A percentile compares a stretch with the other conserved stretches of the same genome.
phyloP scores from a whole-genome alignment of 2,797 vertebrate species.

The Tapirus indicus region DNA sequence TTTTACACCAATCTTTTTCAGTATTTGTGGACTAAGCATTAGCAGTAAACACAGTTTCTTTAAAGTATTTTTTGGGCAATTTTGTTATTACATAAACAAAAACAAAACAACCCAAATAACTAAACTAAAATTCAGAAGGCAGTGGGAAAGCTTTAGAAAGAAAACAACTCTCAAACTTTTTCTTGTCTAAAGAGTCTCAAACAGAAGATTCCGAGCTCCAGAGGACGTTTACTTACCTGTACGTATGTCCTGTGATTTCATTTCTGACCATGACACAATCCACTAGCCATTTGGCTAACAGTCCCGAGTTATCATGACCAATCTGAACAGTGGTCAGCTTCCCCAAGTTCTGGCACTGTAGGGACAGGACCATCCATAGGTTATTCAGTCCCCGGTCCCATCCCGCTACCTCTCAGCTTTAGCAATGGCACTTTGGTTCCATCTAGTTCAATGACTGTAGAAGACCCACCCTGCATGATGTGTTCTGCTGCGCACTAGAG shows the following conservation, averaged over 20 bases:
- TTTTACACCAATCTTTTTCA: background rate
- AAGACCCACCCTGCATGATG: background rate
- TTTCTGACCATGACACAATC: conserved; percentile 99
- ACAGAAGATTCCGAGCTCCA: background rate
- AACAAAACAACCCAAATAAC: background rate
- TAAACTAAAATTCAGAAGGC: background rate
- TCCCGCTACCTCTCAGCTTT: background rate
- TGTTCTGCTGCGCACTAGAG: background rate
- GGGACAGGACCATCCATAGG: conserved; percentile 68
- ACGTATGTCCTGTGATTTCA: conserved; percentile 98
- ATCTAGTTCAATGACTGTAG: background rate
- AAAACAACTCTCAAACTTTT: conserved; percentile 23
- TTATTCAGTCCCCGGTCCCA: conserved; percentile 58
- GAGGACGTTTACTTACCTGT: conserved; percentile 92
- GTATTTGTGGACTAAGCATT: background rate
- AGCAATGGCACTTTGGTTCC: background rate
- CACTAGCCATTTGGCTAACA: conserved; percentile 98
- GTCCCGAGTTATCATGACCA: conserved; percentile 98
- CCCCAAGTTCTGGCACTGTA: conserved; percentile 97
- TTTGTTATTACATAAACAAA: conserved; percentile 32
- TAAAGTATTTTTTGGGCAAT: background rate
- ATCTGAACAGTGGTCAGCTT: conserved; percentile 97
- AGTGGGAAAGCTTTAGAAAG: conserved; percentile 39
- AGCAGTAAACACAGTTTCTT: background rate
- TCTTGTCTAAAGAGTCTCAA: background rate